Base-by-base conservation (phyloP, 2,797 vertebrate genomes). In the Lagodon rhomboides region DNA sequence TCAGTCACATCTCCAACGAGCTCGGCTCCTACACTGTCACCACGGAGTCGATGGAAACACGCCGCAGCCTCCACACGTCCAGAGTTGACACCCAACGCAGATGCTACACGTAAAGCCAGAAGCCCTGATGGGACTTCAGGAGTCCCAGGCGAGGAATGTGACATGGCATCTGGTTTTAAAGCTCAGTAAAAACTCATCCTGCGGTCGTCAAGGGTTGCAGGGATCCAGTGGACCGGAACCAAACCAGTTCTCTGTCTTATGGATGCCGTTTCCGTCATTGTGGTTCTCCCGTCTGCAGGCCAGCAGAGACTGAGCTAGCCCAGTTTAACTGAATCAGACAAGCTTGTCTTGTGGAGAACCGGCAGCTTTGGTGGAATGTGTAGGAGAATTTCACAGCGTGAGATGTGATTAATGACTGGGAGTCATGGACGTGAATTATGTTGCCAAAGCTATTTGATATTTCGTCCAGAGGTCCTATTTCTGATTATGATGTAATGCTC, bases 401-500 rank as follows among this genome's bases (percentile, higher is more conserved):
- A 77, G 80, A 84, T 62, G 84, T 75, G 85, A 85, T 75, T 54
- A 73, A 30, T 75, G 76, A 88, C 91, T 90, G 72, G 60, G 75
- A 86, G 83, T 84, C 58, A 18, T 83, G 64, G 68, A 85, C 77
- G 69, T 85, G 79, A 87, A 87, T 80, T 71, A 81, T 85, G 77
- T 94, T 93, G 95, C 95, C 95, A 95, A 95, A 95, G 93, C 88
- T 91, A 87, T 94, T 94, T 91, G 75, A 86, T 92, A 87, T 84
- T 53, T 55, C 60, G 59, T 18, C 73, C n/a, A 55, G 23, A 82
- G 70, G 80, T 83, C 68, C 62, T 72, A 3, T 81, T 86, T 74
- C 50, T 77, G 66, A 77, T 77, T 43, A 70, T 63, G 56, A 64
- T 61, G 70, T 18, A 43, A 85, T 53, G 82, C 75, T 83, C 74